Percentiles rank a stretch among this genome's conserved stretches.
Conservation (phyloP, 2,888 invertebrate species). For the Pristionchus fissidentatus region DNA sequence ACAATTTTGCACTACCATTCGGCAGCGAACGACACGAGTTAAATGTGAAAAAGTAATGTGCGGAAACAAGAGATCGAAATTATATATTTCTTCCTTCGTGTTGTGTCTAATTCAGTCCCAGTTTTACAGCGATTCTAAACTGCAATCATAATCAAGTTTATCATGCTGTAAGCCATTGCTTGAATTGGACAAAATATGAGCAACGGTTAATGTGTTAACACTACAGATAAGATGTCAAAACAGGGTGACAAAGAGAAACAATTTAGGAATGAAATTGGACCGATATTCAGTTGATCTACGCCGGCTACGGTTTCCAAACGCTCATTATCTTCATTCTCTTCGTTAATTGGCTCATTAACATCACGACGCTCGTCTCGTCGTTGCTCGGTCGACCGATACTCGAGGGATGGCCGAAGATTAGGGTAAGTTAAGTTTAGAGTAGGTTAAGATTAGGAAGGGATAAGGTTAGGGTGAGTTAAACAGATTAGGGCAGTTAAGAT, state of each 20-base stretch:
- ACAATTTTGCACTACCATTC: too few relatives aligned
- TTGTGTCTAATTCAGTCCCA: too few relatives aligned
- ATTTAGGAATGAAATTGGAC: neutral
- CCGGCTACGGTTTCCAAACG: slow-evolving; percentile 47
- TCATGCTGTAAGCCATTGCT: neutral
- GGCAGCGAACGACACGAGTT: too few relatives aligned
- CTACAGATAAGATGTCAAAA: too few relatives aligned
- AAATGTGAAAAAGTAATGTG: too few relatives aligned
- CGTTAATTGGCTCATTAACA: slow-evolving; percentile 46
- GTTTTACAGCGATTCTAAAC: too few relatives aligned
- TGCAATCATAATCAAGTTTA: neutral
- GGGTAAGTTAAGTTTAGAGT: neutral
- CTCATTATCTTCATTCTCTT: slow-evolving; percentile 48
- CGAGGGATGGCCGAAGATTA: slow-evolving; percentile 43
- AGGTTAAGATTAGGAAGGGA: neutral
- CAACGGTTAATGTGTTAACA: neutral
- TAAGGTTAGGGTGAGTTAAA: neutral
- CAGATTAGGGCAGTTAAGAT: neutral
- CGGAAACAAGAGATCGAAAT: too few relatives aligned
- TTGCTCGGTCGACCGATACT: slow-evolving; percentile 36
- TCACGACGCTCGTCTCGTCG: slow-evolving; percentile 4
- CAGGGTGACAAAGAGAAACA: neutral
- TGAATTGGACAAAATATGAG: too few relatives aligned
- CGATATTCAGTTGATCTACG: slow-evolving; percentile 48
- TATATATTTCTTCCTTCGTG: too few relatives aligned